Evolutionary conservation across 2,888 invertebrate genomes (phyloP).

Genomic region (Drosophila infuscata): DNA sequence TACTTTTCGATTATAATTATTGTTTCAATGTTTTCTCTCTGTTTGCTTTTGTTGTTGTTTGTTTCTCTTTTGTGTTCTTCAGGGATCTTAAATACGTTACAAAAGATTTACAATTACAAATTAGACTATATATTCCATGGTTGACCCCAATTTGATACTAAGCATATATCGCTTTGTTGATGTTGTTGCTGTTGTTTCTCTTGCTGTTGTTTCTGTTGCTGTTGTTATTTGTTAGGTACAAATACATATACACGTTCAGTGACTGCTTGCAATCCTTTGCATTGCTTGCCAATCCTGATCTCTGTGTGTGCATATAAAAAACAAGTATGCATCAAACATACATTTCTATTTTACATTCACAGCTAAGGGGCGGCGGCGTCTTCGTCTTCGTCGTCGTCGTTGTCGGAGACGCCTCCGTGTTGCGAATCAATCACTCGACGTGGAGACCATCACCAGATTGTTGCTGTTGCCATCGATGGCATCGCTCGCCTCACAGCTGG

Average conservation of each 20-base stretch:
- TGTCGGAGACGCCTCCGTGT: constrained; percentile 24
- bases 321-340: constrained; percentile 46
- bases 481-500: constrained; percentile 55
- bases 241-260: constrained; percentile 41
- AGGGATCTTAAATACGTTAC: constrained; percentile 38
- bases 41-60: constrained; percentile 10
- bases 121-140: constrained; percentile 46
- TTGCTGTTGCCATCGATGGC: constrained; percentile 44
- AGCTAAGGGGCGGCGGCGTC: constrained; percentile 54
- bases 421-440: constrained; percentile 61
- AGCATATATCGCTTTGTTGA: constrained; percentile 12
- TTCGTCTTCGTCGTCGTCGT: constrained; percentile 4
- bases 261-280: background rate
- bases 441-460: constrained; percentile 41
- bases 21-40: constrained; percentile 10
- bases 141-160: constrained; percentile 30
- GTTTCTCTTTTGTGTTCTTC: constrained; percentile 8
- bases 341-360: constrained; percentile 61
- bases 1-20: constrained; percentile 36
- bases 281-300: constrained; percentile 16
- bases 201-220: background rate
- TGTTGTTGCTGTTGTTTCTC: background rate
- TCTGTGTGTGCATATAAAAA: constrained; percentile 36
- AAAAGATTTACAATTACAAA: constrained; percentile 52
- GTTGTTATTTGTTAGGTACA: constrained; percentile 52